phyloP scores from a whole-genome alignment of 1,140 invertebrate genomes.

The Drosophila hydei region DNA sequence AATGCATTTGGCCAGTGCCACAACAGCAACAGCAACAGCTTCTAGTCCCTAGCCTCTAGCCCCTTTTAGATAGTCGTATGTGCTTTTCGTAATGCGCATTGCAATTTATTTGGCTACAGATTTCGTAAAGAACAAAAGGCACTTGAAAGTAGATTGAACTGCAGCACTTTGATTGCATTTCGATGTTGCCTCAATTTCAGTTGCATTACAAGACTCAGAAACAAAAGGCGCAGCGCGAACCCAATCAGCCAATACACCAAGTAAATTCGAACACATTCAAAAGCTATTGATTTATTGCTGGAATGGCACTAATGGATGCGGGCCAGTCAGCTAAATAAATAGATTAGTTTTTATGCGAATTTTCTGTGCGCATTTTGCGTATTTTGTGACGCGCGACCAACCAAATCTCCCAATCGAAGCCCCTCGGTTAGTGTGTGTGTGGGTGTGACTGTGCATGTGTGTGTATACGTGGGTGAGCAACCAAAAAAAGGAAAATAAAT shows the following conservation, averaged over 20 bases:
- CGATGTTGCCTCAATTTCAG: constrained; percentile 65
- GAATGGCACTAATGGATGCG: constrained; percentile 52
- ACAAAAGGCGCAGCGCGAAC: constrained; percentile 57
- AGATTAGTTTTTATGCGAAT: constrained; percentile 68
- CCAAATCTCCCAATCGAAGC: constrained; percentile 6
- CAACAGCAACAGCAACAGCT: background rate
- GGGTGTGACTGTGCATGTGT: constrained; percentile 7
- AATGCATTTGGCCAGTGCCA: background rate
- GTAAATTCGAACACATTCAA: constrained; percentile 32
- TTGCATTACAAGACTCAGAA: constrained; percentile 71
- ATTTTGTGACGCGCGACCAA: constrained; percentile 57
- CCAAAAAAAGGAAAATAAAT: background rate
- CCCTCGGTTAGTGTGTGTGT: constrained; percentile 12
- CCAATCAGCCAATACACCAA: constrained; percentile 8
- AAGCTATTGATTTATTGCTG: constrained; percentile 79
- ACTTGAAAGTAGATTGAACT: constrained; percentile 49
- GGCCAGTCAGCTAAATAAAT: constrained; percentile 72
- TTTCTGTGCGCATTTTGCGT: constrained; percentile 50
- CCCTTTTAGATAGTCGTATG: constrained; percentile 7
- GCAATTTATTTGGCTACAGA: constrained; percentile 45
- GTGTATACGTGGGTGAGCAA: constrained; percentile 24
- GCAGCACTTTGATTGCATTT: constrained; percentile 72
- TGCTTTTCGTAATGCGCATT: constrained; percentile 39
- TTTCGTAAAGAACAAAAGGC: constrained; percentile 30
- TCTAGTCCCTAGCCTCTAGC: background rate